Evolutionary conservation across 2,888 invertebrate genomes (phyloP), one percentile per base, ranked within the genome.

Genomic region (Lordiphosa andalusiaca): DNA sequence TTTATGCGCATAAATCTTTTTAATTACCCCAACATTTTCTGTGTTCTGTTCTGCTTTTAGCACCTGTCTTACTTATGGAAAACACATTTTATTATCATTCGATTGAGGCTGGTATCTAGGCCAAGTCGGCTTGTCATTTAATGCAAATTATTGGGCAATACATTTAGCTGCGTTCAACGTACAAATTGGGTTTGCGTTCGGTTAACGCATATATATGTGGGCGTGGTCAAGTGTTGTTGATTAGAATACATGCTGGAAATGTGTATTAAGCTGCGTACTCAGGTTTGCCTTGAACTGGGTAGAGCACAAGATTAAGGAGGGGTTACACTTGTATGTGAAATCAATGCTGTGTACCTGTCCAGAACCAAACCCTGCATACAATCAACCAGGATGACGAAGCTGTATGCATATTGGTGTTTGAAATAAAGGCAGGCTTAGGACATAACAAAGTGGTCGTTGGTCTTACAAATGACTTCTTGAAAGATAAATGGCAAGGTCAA

Each of bases 51-150:
- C 9, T 10, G 30, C 30, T 30, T 30, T 30, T 30, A 30, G 30
- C 30, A 30, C 30, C 30, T 30, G 30, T 30, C 30, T 30, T 30
- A 30, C 30, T 30, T 30, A 30, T 30, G 30, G 30, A 30, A 30
- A 30, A 30, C 30, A 30, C 10, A n/a, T 30, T 30, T 30, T 30
- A 30, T 30, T 30, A 30, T 30, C 25, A 25, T 30, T 9, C 9
- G 9, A 25, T 30, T 30, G 9, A 3, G 9, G 30, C 30, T 10
- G 30, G 30, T 30, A 44, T 30, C 63, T 65, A 60, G 76, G 84
- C 77, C 76, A 77, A 77, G 52, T 68, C 78, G 75, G 52, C 84
- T 59, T 73, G 84, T 74, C 81, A 62, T 77, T 77, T 77, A 77
- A 84, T 84, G 76, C 84, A 77, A 77, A 77, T 84, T 53, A 73